These are phyloP conservation scores for Alfaro cultratus DNA, from an alignment of 2,797 vertebrate species.

Conservation along the genomic window DNA sequence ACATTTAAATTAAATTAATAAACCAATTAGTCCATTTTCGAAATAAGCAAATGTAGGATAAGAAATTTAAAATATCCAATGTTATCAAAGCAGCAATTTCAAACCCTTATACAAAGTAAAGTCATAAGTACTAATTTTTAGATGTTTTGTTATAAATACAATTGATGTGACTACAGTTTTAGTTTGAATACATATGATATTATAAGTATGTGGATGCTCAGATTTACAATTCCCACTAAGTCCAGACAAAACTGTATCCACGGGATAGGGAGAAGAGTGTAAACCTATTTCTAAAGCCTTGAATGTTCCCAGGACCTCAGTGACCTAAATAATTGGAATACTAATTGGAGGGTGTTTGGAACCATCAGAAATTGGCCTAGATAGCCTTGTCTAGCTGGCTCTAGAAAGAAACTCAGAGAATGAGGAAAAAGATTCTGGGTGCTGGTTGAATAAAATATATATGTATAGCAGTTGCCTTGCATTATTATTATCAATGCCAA, in stretches of 20 bases:
- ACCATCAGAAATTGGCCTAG: constrained; percentile 7
- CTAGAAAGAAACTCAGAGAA: background rate
- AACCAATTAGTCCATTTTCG: background rate
- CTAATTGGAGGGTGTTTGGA: constrained; percentile 21
- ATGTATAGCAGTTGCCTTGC: background rate
- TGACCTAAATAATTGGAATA: constrained; percentile 25
- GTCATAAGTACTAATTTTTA: background rate
- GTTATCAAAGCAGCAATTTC: background rate
- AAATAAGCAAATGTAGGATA: background rate
- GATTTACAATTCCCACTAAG: background rate
- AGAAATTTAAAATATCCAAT: background rate
- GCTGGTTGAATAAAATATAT: background rate
- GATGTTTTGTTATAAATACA: background rate
- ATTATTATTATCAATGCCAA: background rate
- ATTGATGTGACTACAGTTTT: background rate
- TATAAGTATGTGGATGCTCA: background rate
- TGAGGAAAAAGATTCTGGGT: background rate
- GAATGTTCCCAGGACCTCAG: constrained; percentile 19
- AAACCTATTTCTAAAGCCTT: constrained; percentile 11
- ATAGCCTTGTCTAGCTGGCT: background rate
- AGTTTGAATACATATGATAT: background rate
- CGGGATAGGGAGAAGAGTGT: background rate
- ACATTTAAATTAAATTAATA: background rate
- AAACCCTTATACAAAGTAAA: background rate
- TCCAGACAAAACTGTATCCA: background rate